Evolutionary conservation across 2,797 vertebrate genomes (phyloP).

Genomic region (Craterocephalus amniculus): DNA sequence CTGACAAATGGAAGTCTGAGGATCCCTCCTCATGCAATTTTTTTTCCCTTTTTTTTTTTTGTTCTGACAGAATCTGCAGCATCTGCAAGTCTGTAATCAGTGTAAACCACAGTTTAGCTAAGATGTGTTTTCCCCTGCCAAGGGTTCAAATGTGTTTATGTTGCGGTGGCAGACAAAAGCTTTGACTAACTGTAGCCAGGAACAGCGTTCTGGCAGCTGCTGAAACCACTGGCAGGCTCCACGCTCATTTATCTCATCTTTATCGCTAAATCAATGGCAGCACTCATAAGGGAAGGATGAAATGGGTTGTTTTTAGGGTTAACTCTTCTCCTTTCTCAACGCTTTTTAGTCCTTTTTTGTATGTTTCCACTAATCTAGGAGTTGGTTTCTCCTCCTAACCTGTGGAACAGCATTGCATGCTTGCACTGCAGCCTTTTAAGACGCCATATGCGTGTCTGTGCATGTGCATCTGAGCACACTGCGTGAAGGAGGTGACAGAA

Average conservation of each 20-base stretch:
- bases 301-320: conserved; percentile 88
- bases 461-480: conserved; percentile 34
- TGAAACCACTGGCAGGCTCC: conserved; percentile 82
- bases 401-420: conserved; percentile 41
- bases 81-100: conserved; percentile 78
- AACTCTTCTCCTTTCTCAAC: conserved; percentile 79
- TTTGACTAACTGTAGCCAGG: conserved; percentile 61
- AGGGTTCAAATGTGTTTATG: conserved; percentile 77
- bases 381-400: conserved; percentile 50
- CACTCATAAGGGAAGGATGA: conserved; percentile 81
- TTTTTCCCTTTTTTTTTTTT: conserved; percentile 48
- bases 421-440: conserved; percentile 6
- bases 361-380: conserved; percentile 42
- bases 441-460: conserved; percentile 7
- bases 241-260: conserved; percentile 90
- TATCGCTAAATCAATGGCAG: conserved; percentile 89
- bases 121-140: conserved; percentile 72
- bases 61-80: conserved; percentile 66
- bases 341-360: conserved; percentile 56
- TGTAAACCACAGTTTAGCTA: conserved; percentile 71
- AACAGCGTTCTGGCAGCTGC: conserved; percentile 85
- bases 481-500: conserved; percentile 47
- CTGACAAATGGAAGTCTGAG: conserved; percentile 68
- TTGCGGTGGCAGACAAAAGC: conserved; percentile 70
- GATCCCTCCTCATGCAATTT: conserved; percentile 63